A percentile compares a stretch with the other conserved stretches of the same genome.
Conservation (phyloP, 2,888 invertebrate genomes). For the Brachylomia viminalis region DNA sequence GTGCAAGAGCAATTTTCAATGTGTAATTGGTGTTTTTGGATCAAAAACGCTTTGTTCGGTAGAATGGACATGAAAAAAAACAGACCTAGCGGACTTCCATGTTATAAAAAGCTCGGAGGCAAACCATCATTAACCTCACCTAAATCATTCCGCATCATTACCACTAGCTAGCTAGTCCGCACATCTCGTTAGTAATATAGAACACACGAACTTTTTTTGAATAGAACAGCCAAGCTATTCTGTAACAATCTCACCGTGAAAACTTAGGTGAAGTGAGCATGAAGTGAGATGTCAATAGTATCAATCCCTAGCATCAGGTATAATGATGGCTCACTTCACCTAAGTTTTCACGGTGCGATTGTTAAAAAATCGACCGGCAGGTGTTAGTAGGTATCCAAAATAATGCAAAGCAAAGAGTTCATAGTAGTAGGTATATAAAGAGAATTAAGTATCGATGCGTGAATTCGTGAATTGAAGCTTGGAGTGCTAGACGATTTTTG, state of each 20-base stretch:
- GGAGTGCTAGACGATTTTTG: constrained; percentile 19
- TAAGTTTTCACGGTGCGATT: no score
- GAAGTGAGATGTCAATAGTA: no score
- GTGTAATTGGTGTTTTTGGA: background rate
- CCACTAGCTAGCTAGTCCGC: background rate
- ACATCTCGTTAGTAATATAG: background rate
- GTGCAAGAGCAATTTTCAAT: background rate
- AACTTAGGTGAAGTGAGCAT: no score
- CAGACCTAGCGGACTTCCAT: background rate
- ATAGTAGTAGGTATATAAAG: background rate
- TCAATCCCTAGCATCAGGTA: no score
- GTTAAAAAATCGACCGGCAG: background rate
- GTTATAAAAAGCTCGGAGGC: background rate
- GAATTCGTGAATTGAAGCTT: background rate
- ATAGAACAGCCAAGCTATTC: background rate
- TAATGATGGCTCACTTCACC: no score
- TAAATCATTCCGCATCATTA: background rate
- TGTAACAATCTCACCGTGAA: no score
- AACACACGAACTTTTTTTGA: background rate
- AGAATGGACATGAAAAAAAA: background rate
- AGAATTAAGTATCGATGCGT: constrained; percentile 15
- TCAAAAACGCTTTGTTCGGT: no score
- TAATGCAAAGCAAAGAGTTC: background rate
- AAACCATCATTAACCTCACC: background rate
- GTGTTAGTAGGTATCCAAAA: background rate